A percentile compares a stretch with the other conserved stretches of the same genome.
These are phyloP conservation scores for Toxostoma redivivum DNA, from an alignment of 2,113 vertebrate genomes.

Conservation along the genomic window DNA sequence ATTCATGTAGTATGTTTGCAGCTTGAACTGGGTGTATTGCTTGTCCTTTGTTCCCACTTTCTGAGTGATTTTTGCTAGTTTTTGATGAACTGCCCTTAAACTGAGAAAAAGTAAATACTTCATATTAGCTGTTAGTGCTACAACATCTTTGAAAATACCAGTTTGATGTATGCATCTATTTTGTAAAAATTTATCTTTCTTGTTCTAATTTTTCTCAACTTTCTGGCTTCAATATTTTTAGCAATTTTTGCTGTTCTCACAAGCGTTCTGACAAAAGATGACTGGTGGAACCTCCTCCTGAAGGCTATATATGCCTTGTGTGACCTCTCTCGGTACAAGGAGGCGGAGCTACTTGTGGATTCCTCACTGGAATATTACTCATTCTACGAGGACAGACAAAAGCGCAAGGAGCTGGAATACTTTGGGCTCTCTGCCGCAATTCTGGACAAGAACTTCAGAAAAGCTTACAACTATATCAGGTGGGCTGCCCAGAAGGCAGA, in stretches of 20 bases:
- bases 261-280: constrained; percentile 90
- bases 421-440: constrained; percentile 93
- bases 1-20: neutral
- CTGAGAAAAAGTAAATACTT: neutral
- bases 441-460: constrained; percentile 91
- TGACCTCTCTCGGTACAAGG: constrained; percentile 83
- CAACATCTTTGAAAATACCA: neutral
- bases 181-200: neutral
- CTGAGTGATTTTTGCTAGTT: neutral
- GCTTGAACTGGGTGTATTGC: neutral
- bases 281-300: constrained; percentile 95
- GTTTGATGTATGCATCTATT: neutral
- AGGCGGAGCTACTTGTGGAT: constrained; percentile 93
- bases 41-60: neutral
- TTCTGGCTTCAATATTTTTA: constrained; percentile 27
- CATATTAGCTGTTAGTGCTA: neutral
- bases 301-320: constrained; percentile 86
- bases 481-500: constrained; percentile 15
- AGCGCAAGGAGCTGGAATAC: constrained; percentile 93
- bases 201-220: neutral
- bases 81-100: neutral
- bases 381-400: constrained; percentile 92
- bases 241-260: constrained; percentile 83
- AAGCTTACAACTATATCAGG: constrained; percentile 97
- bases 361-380: constrained; percentile 94